Conservation (phyloP, 2,797 vertebrate genomes). For the Lacerta bilineata region DNA sequence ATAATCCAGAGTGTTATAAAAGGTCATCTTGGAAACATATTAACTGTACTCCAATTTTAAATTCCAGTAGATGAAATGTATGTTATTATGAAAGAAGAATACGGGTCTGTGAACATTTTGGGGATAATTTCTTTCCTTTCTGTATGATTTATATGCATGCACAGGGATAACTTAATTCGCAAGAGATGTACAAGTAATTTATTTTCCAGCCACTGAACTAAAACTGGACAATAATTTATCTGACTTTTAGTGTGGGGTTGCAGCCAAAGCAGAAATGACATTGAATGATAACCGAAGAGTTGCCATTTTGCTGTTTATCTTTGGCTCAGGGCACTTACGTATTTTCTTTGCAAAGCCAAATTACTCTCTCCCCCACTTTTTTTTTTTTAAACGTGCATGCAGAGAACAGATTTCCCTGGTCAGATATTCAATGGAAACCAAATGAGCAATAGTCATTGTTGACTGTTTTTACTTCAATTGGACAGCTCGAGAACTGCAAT, state of each 20-base stretch:
- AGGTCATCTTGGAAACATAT: conserved; percentile 68
- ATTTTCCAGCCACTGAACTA: conserved; percentile 67
- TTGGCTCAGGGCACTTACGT: conserved; percentile 29
- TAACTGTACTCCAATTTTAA: conserved; percentile 65
- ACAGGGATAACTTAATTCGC: conserved; percentile 70
- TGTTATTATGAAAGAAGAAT: conserved; percentile 70
- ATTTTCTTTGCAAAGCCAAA: conserved; percentile 57
- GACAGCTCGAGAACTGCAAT: not conserved
- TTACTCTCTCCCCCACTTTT: not conserved
- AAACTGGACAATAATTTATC: conserved; percentile 73
- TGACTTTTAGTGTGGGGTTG: conserved; percentile 61
- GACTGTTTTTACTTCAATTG: conserved; percentile 52
- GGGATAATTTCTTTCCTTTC: conserved; percentile 67
- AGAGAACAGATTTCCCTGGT: conserved; percentile 21
- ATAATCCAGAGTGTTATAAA: conserved; percentile 61
- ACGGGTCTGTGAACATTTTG: conserved; percentile 52
- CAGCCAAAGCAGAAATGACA: conserved; percentile 63
- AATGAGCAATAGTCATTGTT: conserved; percentile 41
- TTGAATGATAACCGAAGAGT: conserved; percentile 50
- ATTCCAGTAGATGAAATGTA: conserved; percentile 66
- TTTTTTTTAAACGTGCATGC: not conserved
- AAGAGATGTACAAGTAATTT: conserved; percentile 70
- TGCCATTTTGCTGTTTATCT: conserved; percentile 66
- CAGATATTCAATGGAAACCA: conserved; percentile 45
- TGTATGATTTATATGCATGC: conserved; percentile 67